Conservation (phyloP, 2,888 invertebrate genomes). For the Drosophila leonis region DNA sequence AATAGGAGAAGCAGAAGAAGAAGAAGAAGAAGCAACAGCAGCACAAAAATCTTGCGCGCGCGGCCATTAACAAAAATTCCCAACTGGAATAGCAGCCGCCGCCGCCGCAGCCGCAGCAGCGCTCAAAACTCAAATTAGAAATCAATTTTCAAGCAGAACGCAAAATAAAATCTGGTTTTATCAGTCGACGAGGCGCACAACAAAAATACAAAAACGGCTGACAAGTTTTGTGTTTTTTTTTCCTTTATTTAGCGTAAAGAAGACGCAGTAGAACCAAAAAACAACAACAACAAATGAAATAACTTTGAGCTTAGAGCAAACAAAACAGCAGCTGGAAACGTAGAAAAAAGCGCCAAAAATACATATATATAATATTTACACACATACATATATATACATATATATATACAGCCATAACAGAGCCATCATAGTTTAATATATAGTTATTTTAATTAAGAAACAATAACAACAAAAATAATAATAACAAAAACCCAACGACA, state of each 20-base stretch:
- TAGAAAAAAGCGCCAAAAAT: slow-evolving; percentile 66
- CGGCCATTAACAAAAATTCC: slow-evolving; percentile 66
- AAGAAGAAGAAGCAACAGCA: slow-evolving; percentile 21
- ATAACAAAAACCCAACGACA: slow-evolving; percentile 23
- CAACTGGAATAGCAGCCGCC: slow-evolving; percentile 39
- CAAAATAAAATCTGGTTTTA: slow-evolving; percentile 78
- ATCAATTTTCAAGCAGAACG: slow-evolving; percentile 64
- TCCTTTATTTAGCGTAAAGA: slow-evolving; percentile 45
- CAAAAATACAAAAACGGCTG: slow-evolving; percentile 53
- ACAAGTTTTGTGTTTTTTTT: slow-evolving; percentile 52
- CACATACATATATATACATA: slow-evolving; percentile 36
- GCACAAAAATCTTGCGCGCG: slow-evolving; percentile 61
- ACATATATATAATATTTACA: slow-evolving; percentile 22
- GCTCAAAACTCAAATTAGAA: slow-evolving; percentile 71
- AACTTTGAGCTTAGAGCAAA: slow-evolving; percentile 48
- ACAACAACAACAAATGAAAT: slow-evolving; percentile 23
- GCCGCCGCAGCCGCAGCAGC: slow-evolving; percentile 23
- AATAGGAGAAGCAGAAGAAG: slow-evolving; percentile 28
- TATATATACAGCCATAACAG: slow-evolving; percentile 51
- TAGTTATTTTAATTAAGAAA: slow-evolving; percentile 71
- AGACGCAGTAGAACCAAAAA: slow-evolving; percentile 48
- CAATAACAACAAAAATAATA: slow-evolving; percentile 17
- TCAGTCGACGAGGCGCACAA: slow-evolving; percentile 52
- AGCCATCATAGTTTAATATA: slow-evolving; percentile 52
- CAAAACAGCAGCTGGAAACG: slow-evolving; percentile 51